A percentile compares a stretch with the other conserved stretches of the same genome.
Conservation (phyloP, 2,797 vertebrate genomes). For the Rhynchotus rufescens region DNA sequence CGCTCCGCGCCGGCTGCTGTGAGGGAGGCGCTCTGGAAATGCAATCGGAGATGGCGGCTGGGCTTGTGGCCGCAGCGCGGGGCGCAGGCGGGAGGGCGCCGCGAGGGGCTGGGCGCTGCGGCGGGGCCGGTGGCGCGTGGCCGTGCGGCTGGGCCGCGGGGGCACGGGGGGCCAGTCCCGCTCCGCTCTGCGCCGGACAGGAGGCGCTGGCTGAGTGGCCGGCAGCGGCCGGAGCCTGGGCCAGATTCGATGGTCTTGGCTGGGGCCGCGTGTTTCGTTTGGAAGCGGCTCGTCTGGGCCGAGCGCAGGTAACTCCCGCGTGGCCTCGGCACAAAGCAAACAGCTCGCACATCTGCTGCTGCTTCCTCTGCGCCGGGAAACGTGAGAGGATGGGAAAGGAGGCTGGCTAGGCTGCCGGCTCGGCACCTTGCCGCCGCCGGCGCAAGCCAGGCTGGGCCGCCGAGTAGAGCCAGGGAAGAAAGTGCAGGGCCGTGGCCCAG, state of each 20-base stretch:
- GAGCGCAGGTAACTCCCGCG: conserved; percentile 65
- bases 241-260: not conserved
- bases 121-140: accelerated
- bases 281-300: conserved; percentile 1
- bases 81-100: not conserved
- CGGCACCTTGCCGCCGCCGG: not conserved
- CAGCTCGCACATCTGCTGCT: conserved; percentile 71
- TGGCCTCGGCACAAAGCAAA: conserved; percentile 66
- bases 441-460: not conserved
- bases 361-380: conserved; percentile 70
- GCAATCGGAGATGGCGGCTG: conserved; percentile 34
- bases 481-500: not conserved
- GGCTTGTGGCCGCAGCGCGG: not conserved
- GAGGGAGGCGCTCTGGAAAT: conserved; percentile 53
- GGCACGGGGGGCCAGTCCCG: not conserved
- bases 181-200: accelerated
- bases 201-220: not conserved
- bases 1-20: not conserved
- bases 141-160: too few species aligned
- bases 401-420: conserved; percentile 32
- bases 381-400: conserved; percentile 65
- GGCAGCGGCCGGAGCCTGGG: not conserved
- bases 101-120: not conserved
- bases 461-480: not conserved
- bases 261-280: conserved; percentile 24